Conservation (phyloP, 1,140 invertebrate genomes). For the Hestina assimilis region DNA sequence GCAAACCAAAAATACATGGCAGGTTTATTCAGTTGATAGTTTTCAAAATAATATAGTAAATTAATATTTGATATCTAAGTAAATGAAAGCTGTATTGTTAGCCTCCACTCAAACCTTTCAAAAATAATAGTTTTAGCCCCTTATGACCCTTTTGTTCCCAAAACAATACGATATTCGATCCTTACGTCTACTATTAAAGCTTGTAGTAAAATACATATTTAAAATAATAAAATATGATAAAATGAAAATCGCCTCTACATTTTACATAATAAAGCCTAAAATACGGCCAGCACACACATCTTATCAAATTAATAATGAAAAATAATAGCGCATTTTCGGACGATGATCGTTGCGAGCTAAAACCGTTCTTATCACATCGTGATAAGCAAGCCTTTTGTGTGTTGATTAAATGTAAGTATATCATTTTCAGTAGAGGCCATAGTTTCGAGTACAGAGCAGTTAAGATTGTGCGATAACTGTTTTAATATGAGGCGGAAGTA, state of each 20-base stretch:
- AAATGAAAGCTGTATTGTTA: too few species aligned
- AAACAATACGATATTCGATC: background rate
- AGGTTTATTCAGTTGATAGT: too few species aligned
- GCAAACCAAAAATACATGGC: too few species aligned
- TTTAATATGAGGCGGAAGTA: constrained; percentile 75
- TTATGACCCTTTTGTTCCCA: background rate
- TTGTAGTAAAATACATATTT: constrained; percentile 1
- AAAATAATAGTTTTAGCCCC: too few species aligned
- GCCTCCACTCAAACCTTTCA: too few species aligned
- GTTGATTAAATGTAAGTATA: constrained; percentile 49
- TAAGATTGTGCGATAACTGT: constrained; percentile 72
- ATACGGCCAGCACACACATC: constrained; percentile 40
- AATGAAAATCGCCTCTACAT: constrained; percentile 15
- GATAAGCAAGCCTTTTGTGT: constrained; percentile 40
- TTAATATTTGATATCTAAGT: too few species aligned
- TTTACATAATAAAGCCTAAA: constrained; percentile 32
- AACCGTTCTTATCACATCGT: constrained; percentile 24
- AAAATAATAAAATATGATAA: constrained; percentile 17
- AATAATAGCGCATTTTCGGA: constrained; percentile 50
- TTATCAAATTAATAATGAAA: constrained; percentile 73
- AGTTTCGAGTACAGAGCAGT: constrained; percentile 72
- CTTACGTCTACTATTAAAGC: background rate
- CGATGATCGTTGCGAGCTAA: constrained; percentile 5
- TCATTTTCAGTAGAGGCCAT: constrained; percentile 63
- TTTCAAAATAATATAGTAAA: too few species aligned